Conservation (phyloP, 2,797 vertebrate genomes). For the Myotis myotis region DNA sequence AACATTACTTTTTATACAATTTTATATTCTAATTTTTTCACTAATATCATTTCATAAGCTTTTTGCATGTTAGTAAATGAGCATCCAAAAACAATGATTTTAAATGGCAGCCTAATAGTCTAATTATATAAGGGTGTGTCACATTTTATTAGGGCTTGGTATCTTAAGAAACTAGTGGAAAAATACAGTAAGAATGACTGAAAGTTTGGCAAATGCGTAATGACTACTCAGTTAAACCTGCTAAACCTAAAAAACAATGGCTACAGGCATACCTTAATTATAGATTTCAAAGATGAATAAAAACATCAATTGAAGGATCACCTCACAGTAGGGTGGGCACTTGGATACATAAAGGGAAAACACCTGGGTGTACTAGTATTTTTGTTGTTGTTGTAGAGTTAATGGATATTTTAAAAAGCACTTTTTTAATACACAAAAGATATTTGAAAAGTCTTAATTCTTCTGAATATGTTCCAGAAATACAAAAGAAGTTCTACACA, state of each 20-base stretch:
- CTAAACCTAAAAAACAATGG: background rate
- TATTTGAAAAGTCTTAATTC: background rate
- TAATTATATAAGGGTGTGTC: background rate
- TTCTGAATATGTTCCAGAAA: background rate
- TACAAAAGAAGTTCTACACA: background rate
- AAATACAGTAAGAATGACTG: background rate
- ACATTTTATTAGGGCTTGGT: background rate
- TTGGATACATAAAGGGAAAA: background rate
- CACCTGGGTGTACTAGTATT: background rate
- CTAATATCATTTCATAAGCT: background rate
- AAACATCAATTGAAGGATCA: background rate
- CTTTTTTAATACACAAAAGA: background rate
- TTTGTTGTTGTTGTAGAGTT: background rate
- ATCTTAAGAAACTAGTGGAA: slow-evolving; percentile 6
- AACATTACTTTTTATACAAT: background rate
- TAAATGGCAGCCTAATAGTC: background rate
- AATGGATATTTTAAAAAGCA: background rate
- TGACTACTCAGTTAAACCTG: background rate
- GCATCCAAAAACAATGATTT: background rate
- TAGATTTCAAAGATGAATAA: slow-evolving; percentile 10
- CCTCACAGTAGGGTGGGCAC: background rate
- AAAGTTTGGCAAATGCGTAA: slow-evolving; percentile 22
- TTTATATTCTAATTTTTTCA: slow-evolving; percentile 26
- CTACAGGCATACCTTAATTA: background rate
- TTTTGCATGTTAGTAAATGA: background rate